phyloP scores from a whole-genome alignment of 2,888 invertebrate species.

The Agrypnus murinus region DNA sequence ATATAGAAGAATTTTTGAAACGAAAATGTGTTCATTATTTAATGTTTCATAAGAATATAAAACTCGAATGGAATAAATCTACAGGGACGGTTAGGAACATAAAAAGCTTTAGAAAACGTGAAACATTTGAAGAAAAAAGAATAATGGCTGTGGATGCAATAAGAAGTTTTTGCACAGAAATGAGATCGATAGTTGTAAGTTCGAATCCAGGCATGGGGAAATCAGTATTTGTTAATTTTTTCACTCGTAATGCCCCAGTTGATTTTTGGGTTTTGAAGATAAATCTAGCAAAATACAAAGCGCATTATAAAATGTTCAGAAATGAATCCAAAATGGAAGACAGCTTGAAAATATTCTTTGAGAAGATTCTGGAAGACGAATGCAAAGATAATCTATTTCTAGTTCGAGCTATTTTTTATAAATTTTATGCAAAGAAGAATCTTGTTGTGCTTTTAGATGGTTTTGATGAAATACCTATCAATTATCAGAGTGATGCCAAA shows the following conservation, averaged over 20 bases:
- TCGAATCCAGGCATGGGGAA: slow-evolving; percentile 37
- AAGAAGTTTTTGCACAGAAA: not conserved
- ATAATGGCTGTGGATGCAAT: not conserved
- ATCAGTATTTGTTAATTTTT: slow-evolving; percentile 13
- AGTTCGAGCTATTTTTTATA: not conserved
- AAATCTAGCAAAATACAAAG: slow-evolving; percentile 15
- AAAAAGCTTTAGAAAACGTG: not conserved
- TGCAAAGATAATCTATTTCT: not conserved
- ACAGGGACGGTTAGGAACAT: not conserved
- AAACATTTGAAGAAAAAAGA: not conserved
- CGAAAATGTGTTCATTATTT: not conserved
- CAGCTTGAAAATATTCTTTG: not conserved
- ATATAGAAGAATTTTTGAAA: not conserved
- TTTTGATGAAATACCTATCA: slow-evolving; percentile 25
- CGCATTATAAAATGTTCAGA: not conserved
- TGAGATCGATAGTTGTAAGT: not conserved
- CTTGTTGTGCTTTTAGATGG: slow-evolving; percentile 28
- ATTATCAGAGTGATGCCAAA: not conserved
- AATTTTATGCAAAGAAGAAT: slow-evolving; percentile 1
- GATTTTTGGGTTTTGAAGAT: slow-evolving; percentile 21
- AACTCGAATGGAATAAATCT: not conserved
- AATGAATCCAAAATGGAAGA: not conserved
- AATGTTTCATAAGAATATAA: not conserved
- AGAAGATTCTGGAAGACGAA: not conserved
- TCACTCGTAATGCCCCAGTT: not conserved